Evolutionary conservation across 2,113 vertebrate species (phyloP).

Genomic region (Melanotaenia duboulayi): DNA sequence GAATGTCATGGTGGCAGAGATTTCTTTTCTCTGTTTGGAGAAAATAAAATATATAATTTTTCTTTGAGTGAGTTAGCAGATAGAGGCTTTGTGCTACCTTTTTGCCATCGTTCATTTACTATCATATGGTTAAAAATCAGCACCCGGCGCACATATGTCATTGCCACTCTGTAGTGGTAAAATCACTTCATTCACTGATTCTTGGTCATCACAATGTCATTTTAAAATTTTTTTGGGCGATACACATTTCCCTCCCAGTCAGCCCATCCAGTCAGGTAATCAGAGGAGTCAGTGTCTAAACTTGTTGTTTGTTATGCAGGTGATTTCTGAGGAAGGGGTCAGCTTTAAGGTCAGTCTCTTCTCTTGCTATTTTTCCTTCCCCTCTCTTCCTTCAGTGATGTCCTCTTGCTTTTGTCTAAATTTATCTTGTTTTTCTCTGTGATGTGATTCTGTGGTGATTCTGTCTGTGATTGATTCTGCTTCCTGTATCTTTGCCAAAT

Average conservation of each 20-base stretch:
- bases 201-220: constrained; percentile 50
- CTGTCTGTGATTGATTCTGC: constrained; percentile 74
- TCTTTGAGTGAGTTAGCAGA: neutral
- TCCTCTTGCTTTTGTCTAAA: constrained; percentile 21
- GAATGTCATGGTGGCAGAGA: neutral
- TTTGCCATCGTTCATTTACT: neutral
- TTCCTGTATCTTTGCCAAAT: constrained; percentile 46
- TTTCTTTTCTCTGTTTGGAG: neutral
- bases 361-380: constrained; percentile 57
- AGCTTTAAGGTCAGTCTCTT: constrained; percentile 88
- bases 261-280: constrained; percentile 62
- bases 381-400: constrained; percentile 23
- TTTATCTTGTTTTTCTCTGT: constrained; percentile 50
- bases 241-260: constrained; percentile 54
- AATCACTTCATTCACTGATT: constrained; percentile 63
- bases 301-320: constrained; percentile 87
- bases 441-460: constrained; percentile 74
- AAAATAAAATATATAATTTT: neutral
- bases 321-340: constrained; percentile 88
- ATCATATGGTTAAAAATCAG: constrained; percentile 4
- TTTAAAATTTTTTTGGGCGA: constrained; percentile 41
- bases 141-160: constrained; percentile 3
- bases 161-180: constrained; percentile 26
- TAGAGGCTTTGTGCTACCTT: neutral
- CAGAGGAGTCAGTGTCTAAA: constrained; percentile 76